Evolutionary conservation across 1,140 invertebrate genomes (phyloP).

Genomic region (Caenorhabditis remanei): DNA sequence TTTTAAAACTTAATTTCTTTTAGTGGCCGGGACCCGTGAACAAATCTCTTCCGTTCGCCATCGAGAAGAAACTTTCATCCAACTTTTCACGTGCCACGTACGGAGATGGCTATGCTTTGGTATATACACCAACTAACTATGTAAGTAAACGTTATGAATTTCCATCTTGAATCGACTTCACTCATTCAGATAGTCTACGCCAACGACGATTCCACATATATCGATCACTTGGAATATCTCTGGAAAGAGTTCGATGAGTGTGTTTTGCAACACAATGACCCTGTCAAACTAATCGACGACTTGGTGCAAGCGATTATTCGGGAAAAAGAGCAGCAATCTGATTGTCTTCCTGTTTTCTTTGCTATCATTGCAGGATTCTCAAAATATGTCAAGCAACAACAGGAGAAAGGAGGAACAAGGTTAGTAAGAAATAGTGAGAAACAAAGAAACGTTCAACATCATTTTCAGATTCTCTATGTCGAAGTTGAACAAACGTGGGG

Average conservation of each 20-base stretch:
- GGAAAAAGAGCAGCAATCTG: constrained; percentile 2
- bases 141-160: neutral
- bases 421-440: neutral
- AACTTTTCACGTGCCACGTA: constrained; percentile 1
- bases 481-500: constrained; percentile 20
- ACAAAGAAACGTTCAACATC: neutral
- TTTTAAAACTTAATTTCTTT: neutral
- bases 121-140: constrained; percentile 23
- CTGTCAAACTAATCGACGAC: neutral
- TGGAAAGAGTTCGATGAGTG: constrained; percentile 34
- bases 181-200: constrained; percentile 16
- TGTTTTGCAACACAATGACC: neutral
- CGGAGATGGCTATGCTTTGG: constrained; percentile 27
- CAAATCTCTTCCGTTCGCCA: neutral
- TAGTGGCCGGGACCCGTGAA: constrained; percentile 31
- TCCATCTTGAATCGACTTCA: neutral
- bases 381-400: neutral
- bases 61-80: neutral
- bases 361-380: constrained; percentile 17
- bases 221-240: constrained; percentile 36
- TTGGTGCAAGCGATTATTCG: neutral
- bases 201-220: neutral
- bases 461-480: constrained; percentile 30
- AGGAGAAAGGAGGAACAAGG: constrained; percentile 12
- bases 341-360: neutral